A percentile compares a stretch with the other conserved stretches of the same genome.
Conservation (phyloP, 2,888 invertebrate species). For the Salpingus planirostris region DNA sequence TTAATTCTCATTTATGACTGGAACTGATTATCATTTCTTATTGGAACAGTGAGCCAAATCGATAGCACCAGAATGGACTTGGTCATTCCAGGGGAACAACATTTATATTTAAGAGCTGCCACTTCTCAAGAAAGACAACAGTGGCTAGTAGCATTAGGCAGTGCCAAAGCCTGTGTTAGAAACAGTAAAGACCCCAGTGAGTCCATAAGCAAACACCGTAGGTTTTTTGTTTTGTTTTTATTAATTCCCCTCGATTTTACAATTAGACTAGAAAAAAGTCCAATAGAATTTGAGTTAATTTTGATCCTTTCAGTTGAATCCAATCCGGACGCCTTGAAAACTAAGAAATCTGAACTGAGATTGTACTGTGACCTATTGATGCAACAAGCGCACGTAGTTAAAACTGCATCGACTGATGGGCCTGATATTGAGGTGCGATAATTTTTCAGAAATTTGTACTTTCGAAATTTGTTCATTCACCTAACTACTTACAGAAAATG, state of each 20-base stretch:
- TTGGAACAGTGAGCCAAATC: slow-evolving; percentile 56
- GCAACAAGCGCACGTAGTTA: slow-evolving; percentile 74
- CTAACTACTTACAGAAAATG: slow-evolving; percentile 49
- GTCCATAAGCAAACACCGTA: slow-evolving; percentile 11
- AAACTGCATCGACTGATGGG: slow-evolving; percentile 46
- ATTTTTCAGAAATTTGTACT: no score
- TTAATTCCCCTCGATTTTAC: no score
- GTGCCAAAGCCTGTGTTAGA: slow-evolving; percentile 57
- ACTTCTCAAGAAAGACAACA: slow-evolving; percentile 70
- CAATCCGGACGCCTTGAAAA: slow-evolving; percentile 53
- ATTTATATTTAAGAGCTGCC: slow-evolving; percentile 68
- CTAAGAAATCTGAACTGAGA: slow-evolving; percentile 68
- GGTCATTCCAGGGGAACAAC: slow-evolving; percentile 73
- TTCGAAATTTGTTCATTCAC: no score
- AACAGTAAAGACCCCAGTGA: slow-evolving; percentile 30
- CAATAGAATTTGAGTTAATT: not conserved
- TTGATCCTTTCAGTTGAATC: slow-evolving; percentile 40
- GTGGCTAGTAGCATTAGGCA: slow-evolving; percentile 74
- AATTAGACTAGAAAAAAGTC: no score
- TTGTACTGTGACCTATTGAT: slow-evolving; percentile 74
- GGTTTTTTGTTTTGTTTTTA: slow-evolving; percentile 5
- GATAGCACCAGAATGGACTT: slow-evolving; percentile 67
- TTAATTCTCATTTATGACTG: slow-evolving; percentile 1
- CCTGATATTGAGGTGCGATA: slow-evolving; percentile 50
- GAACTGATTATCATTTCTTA: no score